phyloP scores from a whole-genome alignment of 2,888 invertebrate species.

The Pachydiplax longipennis region DNA sequence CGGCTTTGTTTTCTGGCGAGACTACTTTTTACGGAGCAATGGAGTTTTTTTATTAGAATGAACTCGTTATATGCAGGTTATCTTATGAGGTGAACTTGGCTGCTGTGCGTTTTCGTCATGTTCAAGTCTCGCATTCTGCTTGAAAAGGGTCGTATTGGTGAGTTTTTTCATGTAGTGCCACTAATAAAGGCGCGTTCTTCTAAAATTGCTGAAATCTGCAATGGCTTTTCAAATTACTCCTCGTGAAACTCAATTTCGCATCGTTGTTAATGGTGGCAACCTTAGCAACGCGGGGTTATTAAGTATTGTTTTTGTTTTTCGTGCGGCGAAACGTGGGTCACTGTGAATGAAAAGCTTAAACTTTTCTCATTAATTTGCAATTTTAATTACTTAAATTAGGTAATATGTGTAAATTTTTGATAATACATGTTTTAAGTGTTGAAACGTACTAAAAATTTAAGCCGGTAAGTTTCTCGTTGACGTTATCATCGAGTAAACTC shows the following conservation, averaged over 20 bases:
- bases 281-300: neutral
- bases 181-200: neutral
- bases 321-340: neutral
- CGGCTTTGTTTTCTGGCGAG: neutral
- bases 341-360: no score
- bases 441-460: no score
- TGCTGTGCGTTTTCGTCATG: slow-evolving; percentile 29
- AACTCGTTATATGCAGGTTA: slow-evolving; percentile 16
- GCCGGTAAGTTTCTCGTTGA: no score
- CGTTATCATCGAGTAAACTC: no score
- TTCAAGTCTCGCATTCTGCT: slow-evolving; percentile 35
- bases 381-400: no score
- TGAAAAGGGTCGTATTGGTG: slow-evolving; percentile 40
- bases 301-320: neutral
- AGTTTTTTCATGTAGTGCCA: neutral
- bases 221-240: neutral
- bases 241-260: neutral
- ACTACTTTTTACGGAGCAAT: neutral
- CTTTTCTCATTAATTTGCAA: no score
- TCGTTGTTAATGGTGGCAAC: neutral
- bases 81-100: slow-evolving; percentile 26
- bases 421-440: no score
- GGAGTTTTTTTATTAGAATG: slow-evolving; percentile 11
- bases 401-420: no score
- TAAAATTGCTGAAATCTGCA: neutral